These are phyloP conservation scores for Cremastinae sp. DNA, from an alignment of 2,888 invertebrate genomes.

Conservation along the genomic window DNA sequence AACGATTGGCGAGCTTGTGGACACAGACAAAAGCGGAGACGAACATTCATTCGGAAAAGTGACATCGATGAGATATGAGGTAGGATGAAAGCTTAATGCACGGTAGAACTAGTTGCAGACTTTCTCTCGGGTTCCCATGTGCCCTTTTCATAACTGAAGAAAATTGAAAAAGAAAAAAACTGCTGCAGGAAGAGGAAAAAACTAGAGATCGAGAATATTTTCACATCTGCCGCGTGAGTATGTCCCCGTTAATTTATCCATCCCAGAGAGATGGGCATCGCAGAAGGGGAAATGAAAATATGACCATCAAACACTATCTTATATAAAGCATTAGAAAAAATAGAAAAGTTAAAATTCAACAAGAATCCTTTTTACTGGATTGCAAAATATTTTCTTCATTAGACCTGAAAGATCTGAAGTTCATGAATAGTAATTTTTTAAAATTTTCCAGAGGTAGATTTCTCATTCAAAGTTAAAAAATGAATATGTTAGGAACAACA, in stretches of 20 bases:
- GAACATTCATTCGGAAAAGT: slow-evolving; percentile 39
- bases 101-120: slow-evolving; percentile 36
- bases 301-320: slow-evolving; percentile 3
- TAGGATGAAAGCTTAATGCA: slow-evolving; percentile 45
- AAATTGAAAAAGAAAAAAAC: slow-evolving; percentile 15
- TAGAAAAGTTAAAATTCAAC: too few relatives aligned
- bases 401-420: too few relatives aligned
- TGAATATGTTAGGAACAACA: too few relatives aligned
- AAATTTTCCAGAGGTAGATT: too few relatives aligned
- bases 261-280: background rate
- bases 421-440: too few relatives aligned
- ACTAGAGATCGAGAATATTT: slow-evolving; percentile 32
- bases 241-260: slow-evolving; percentile 20
- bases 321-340: background rate
- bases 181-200: slow-evolving; percentile 27
- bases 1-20: slow-evolving; percentile 12
- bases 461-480: too few relatives aligned
- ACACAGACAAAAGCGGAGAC: slow-evolving; percentile 26
- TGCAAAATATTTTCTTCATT: background rate
- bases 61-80: slow-evolving; percentile 21
- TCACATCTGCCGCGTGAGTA: slow-evolving; percentile 28
- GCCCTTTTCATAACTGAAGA: background rate
- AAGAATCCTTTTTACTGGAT: too few relatives aligned
- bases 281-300: slow-evolving; percentile 43
- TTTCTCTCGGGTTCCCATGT: background rate